Percentiles rank a stretch among this genome's conserved stretches.
Conservation (phyloP, 2,113 vertebrate species). For the Macrotus californicus region DNA sequence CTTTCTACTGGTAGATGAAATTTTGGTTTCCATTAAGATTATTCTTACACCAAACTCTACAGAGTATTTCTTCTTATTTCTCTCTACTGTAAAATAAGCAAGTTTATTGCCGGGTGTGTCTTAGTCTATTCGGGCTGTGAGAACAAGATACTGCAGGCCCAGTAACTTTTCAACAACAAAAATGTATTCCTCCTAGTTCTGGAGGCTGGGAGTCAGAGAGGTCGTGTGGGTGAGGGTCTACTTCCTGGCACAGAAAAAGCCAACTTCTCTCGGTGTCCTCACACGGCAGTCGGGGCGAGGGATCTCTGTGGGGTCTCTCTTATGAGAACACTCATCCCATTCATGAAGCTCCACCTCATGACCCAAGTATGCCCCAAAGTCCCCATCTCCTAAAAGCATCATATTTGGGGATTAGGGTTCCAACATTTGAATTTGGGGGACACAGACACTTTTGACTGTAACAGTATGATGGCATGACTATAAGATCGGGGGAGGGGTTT, state of each 20-base stretch:
- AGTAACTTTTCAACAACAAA: background rate
- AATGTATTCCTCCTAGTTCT: background rate
- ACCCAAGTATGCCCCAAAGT: background rate
- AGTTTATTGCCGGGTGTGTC: background rate
- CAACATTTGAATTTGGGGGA: background rate
- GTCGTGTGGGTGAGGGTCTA: background rate
- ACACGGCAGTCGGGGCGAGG: background rate
- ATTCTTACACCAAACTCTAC: background rate
- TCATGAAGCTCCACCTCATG: background rate
- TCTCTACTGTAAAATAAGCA: background rate
- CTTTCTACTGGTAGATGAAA: background rate
- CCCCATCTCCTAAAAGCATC: background rate
- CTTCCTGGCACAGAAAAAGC: background rate
- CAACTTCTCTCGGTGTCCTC: background rate
- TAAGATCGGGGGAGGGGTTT: accelerated
- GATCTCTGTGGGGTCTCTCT: background rate
- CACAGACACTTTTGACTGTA: background rate
- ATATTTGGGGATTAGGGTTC: background rate
- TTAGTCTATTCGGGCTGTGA: background rate
- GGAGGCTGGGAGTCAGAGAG: background rate
- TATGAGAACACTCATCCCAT: background rate
- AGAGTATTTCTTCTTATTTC: background rate
- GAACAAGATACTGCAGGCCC: background rate
- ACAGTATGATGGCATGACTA: background rate
- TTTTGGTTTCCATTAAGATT: background rate